phyloP scores from a whole-genome alignment of 92 coral and sea anemone genomes.

The Nematostella vectensis region DNA sequence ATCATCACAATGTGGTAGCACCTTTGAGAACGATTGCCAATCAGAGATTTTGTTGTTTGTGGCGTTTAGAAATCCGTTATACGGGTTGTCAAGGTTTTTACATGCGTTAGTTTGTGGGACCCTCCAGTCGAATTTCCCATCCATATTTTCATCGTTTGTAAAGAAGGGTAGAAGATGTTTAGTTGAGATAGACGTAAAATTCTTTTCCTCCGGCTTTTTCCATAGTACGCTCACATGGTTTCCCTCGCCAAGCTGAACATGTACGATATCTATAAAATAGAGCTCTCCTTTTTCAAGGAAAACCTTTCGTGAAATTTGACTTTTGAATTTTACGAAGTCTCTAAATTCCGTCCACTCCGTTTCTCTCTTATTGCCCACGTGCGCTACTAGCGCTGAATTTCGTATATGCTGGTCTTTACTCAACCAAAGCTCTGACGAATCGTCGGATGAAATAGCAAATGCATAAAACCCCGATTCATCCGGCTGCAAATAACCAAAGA shows the following conservation, averaged over 20 bases:
- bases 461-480: slow-evolving; percentile 35
- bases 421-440: slow-evolving; percentile 62
- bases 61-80: not conserved
- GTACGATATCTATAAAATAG: slow-evolving; percentile 56
- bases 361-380: slow-evolving; percentile 7
- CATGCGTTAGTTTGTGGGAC: slow-evolving; percentile 13
- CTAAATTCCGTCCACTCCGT: not conserved
- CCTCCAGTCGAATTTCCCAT: slow-evolving; percentile 3
- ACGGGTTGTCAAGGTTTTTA: not conserved
- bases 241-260: slow-evolving; percentile 14
- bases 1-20: not conserved
- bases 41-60: not conserved
- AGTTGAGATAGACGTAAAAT: slow-evolving; percentile 19
- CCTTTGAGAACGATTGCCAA: not conserved
- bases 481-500: slow-evolving; percentile 53
- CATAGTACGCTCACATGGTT: slow-evolving; percentile 42
- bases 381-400: slow-evolving; percentile 40
- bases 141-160: slow-evolving; percentile 4
- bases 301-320: slow-evolving; percentile 38
- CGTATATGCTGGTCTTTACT: slow-evolving; percentile 22
- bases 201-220: slow-evolving; percentile 28
- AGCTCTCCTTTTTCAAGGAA: slow-evolving; percentile 19
- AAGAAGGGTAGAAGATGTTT: slow-evolving; percentile 13
- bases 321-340: slow-evolving; percentile 3
- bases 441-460: slow-evolving; percentile 56